A percentile compares a stretch with the other conserved stretches of the same genome.
phyloP scores from a whole-genome alignment of 2,797 vertebrate species.

The Tragopan temminckii region DNA sequence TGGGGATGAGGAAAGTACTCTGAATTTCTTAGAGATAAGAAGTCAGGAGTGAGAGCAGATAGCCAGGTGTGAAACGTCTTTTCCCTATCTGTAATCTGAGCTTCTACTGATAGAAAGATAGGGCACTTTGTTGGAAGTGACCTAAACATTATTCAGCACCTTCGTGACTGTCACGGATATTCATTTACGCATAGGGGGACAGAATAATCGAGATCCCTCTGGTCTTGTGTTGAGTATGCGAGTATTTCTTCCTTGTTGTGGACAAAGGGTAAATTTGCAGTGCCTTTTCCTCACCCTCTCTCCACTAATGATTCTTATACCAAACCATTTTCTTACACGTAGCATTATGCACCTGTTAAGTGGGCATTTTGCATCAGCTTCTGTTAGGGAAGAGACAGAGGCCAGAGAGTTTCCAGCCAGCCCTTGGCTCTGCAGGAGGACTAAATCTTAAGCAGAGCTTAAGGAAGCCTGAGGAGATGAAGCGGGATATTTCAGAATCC shows the following conservation, averaged over 20 bases:
- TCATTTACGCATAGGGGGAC: not conserved
- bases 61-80: not conserved
- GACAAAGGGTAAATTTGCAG: not conserved
- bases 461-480: not conserved
- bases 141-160: not conserved
- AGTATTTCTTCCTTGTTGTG: not conserved
- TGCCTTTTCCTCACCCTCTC: not conserved
- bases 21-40: not conserved
- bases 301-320: not conserved
- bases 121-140: not conserved
- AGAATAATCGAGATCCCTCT: not conserved
- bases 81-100: not conserved
- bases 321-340: not conserved
- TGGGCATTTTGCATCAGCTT: slow-evolving; percentile 16
- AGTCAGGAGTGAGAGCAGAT: not conserved
- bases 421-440: not conserved
- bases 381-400: not conserved
- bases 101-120: not conserved
- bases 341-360: not conserved
- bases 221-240: not conserved
- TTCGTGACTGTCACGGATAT: not conserved
- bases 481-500: not conserved
- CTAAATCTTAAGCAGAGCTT: not conserved
- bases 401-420: not conserved
- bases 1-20: not conserved